Evolutionary conservation across 1,140 invertebrate genomes (phyloP), one percentile per base, ranked within the genome.

Genomic region (Epicauta chinensis): DNA sequence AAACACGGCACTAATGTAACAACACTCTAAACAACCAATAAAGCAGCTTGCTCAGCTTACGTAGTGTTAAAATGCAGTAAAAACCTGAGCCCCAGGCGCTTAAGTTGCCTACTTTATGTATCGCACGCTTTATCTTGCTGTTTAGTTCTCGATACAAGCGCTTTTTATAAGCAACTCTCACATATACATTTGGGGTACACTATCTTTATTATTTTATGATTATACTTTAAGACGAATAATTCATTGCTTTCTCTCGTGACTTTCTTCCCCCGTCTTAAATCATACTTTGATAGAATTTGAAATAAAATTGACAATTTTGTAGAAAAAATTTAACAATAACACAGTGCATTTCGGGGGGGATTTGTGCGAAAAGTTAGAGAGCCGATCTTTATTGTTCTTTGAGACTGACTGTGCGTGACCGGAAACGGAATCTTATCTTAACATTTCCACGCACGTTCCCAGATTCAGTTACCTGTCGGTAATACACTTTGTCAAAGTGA

Each of bases 21-120:
- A 51, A 55, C 64, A 64, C 62, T 66, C 59, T 60, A 63, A 66
- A 64, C 61, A 64, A 61, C 62, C 63, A 64, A 66, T 66, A 66
- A 66, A 66, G 61, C 59, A 59, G 64, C 64, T 64, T 64, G 55
- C 59, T 54, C 43, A 57, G 64, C 62, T 66, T 66, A 66, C 59
- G 59, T 59, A 64, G 64, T 64, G 62, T 66, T 66, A 66, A 66
- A 66, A 66, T 63, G 64, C 62, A 64, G 64, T 66, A 66, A 66
- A 66, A 66, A 66, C 59, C 59, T 61, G 62, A 64, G 62, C 62
- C 64, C 64, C 34, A 41, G 43, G 63, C 58, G 44, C 44, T 56
- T 56, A 56, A 43, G 40, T 32, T 55, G 41, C 51, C 44, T 61
- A 59, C 58, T 62, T 64, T 60, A 61, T 64, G 56, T 60, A 62